phyloP scores from a whole-genome alignment of 2,113 vertebrate species.

The Scatophagus argus region DNA sequence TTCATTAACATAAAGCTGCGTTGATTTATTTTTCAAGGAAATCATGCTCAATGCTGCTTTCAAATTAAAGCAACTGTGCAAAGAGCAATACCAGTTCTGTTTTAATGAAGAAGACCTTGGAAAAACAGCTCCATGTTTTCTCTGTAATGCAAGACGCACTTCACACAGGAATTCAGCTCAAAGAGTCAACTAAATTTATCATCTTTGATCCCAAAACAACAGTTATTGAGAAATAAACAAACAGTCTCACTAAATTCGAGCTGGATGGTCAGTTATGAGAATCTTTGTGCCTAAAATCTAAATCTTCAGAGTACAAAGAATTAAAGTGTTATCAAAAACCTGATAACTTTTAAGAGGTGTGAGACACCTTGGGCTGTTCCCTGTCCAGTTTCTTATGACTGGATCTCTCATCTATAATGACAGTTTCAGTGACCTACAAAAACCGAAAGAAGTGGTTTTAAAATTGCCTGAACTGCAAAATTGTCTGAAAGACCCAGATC shows the following conservation, averaged over 20 bases:
- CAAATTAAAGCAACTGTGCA: constrained; percentile 8
- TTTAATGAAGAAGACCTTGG: constrained; percentile 6
- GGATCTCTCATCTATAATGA: background rate
- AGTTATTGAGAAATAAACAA: constrained; percentile 26
- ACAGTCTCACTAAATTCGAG: constrained; percentile 1
- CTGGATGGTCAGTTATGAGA: constrained; percentile 26
- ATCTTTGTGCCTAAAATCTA: constrained; percentile 1
- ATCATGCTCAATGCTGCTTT: constrained; percentile 2
- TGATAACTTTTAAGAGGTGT: background rate
- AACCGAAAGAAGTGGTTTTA: background rate
- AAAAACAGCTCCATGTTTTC: constrained; percentile 20
- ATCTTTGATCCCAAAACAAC: constrained; percentile 29
- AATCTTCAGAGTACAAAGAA: constrained; percentile 5
- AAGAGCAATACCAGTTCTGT: constrained; percentile 8
- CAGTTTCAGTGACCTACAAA: background rate
- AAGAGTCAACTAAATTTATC: constrained; percentile 41
- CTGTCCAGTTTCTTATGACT: background rate
- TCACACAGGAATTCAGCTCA: constrained; percentile 20
- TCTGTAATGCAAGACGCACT: constrained; percentile 16
- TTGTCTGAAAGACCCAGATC: too few species aligned
- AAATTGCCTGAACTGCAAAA: too few species aligned
- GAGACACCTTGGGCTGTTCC: background rate
- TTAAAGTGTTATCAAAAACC: background rate
- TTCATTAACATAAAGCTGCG: background rate
- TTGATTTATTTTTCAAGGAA: constrained; percentile 1